phyloP scores from a whole-genome alignment of 1,140 invertebrate genomes.

The Pemphigus obesinymphae region DNA sequence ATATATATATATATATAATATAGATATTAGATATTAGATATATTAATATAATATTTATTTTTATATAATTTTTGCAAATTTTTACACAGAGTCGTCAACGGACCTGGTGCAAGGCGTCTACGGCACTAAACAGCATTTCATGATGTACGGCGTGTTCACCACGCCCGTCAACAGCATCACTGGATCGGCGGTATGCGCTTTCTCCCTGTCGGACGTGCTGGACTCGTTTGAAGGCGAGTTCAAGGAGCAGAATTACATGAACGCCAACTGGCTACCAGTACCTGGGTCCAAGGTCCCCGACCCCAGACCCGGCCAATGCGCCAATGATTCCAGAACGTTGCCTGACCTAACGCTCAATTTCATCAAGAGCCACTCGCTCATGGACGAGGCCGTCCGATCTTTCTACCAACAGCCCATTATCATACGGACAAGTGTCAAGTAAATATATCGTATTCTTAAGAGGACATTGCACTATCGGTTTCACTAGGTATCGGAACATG shows the following conservation, averaged over 20 bases:
- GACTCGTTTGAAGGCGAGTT: conserved; percentile 87
- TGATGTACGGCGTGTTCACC: conserved; percentile 94
- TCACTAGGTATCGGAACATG: too few species aligned
- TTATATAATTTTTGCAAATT: too few species aligned
- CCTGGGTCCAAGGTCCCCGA: conserved; percentile 65
- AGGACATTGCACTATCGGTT: too few species aligned
- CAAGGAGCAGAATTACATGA: conserved; percentile 85
- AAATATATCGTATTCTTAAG: neutral
- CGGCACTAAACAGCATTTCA: conserved; percentile 59
- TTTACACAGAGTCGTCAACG: conserved; percentile 66
- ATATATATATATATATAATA: too few species aligned
- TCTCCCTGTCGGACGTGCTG: conserved; percentile 80
- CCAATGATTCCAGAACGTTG: conserved; percentile 81
- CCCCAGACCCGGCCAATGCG: conserved; percentile 80
- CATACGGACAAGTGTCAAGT: conserved; percentile 48
- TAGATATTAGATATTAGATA: too few species aligned
- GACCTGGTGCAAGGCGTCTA: conserved; percentile 68
- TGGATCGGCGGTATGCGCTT: conserved; percentile 94
- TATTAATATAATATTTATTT: too few species aligned
- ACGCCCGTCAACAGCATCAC: conserved; percentile 92
- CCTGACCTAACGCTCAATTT: conserved; percentile 87
- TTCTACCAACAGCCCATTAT: conserved; percentile 51
- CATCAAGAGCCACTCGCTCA: conserved; percentile 91
- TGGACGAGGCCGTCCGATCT: conserved; percentile 83
- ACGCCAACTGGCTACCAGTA: conserved; percentile 88